Evolutionary conservation across 2,888 invertebrate species (phyloP).

Genomic region (Andrena chrysosceles): DNA sequence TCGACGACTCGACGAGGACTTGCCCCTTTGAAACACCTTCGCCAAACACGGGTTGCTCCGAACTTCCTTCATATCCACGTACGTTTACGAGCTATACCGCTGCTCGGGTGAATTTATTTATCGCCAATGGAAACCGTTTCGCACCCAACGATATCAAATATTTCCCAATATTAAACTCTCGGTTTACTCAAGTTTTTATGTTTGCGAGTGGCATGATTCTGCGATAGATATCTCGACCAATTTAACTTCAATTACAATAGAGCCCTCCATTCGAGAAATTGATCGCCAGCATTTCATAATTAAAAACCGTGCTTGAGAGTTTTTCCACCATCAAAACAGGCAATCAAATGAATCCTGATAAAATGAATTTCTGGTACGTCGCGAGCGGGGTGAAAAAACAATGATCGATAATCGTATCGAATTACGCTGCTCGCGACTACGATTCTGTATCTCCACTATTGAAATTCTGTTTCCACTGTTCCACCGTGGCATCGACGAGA

Average conservation of each 20-base stretch:
- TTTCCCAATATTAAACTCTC: not conserved
- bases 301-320: conserved; percentile 14
- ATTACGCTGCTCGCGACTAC: no score
- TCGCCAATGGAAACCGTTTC: not conserved
- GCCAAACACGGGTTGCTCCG: conserved; percentile 30
- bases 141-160: not conserved
- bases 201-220: not conserved
- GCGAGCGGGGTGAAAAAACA: no score
- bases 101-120: not conserved
- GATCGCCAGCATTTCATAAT: conserved; percentile 19
- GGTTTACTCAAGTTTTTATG: not conserved
- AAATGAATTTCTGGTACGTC: conserved; percentile 20
- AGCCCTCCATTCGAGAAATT: conserved; percentile 18
- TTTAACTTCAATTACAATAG: conserved; percentile 9
- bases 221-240: not conserved
- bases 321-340: not conserved
- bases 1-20: conserved; percentile 50
- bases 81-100: not conserved
- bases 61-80: conserved; percentile 1
- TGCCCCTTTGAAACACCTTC: conserved; percentile 19
- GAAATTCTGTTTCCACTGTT: not conserved
- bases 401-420: not conserved
- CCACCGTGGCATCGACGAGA: not conserved
- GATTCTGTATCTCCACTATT: not conserved
- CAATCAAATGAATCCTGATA: conserved; percentile 20